phyloP scores from a whole-genome alignment of 2,888 invertebrate species.

The Nyleta sp. region DNA sequence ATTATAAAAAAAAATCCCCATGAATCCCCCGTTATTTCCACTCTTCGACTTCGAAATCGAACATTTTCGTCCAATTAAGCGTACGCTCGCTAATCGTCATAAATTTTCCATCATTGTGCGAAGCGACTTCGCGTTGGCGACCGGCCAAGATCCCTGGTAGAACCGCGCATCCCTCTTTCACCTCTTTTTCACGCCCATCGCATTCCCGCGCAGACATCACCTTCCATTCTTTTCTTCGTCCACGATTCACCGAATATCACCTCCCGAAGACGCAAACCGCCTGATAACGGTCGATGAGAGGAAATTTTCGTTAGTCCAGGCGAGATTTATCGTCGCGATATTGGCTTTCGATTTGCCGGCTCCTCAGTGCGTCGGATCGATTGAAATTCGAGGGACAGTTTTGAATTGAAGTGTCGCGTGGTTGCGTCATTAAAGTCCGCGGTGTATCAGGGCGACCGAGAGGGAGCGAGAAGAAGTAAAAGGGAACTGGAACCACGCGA shows the following conservation, averaged over 20 bases:
- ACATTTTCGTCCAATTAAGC: conserved; percentile 54
- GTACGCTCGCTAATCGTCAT: conserved; percentile 53
- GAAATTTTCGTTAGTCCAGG: conserved; percentile 41
- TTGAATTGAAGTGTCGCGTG: too few relatives aligned
- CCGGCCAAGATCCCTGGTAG: conserved; percentile 46
- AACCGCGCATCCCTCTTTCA: conserved; percentile 45
- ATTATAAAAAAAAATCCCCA: too few relatives aligned
- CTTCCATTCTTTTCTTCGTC: conserved; percentile 46
- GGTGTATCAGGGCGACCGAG: conserved; percentile 3
- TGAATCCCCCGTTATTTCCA: neutral
- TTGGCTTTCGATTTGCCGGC: conserved; percentile 49
- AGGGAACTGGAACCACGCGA: conserved; percentile 43
- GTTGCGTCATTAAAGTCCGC: too few relatives aligned
- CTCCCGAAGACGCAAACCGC: conserved; percentile 15
- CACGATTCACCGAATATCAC: conserved; percentile 40
- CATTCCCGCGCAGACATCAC: conserved; percentile 46
- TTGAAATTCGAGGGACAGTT: too few relatives aligned
- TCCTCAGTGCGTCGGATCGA: conserved; percentile 22
- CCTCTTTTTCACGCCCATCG: conserved; percentile 56
- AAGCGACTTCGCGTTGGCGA: conserved; percentile 23
- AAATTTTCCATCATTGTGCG: conserved; percentile 52
- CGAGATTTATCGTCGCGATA: conserved; percentile 47
- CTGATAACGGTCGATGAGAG: conserved; percentile 26
- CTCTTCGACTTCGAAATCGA: conserved; percentile 13
- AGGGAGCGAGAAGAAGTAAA: conserved; percentile 48